These are phyloP conservation scores for Aspidiotus destructor DNA, from an alignment of 2,888 invertebrate genomes.

Conservation along the genomic window DNA sequence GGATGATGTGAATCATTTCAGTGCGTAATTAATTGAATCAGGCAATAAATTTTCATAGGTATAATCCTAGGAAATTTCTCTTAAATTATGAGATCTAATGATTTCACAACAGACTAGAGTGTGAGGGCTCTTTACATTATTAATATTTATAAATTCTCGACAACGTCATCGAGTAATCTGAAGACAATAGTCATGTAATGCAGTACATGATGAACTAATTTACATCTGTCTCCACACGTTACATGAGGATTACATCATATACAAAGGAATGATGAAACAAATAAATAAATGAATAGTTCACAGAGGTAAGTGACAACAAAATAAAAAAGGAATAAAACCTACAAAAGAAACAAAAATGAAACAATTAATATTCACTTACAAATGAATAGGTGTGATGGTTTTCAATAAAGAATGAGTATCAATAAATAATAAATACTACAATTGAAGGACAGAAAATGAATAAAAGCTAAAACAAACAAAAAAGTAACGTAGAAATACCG, in stretches of 20 bases:
- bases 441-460: background rate
- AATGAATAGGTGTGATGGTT: no score
- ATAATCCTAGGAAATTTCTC: background rate
- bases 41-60: no score
- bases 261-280: no score
- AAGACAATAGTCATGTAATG: background rate
- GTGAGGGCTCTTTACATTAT: background rate
- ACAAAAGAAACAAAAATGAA: no score
- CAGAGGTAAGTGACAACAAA: no score
- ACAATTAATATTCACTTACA: no score
- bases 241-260: background rate
- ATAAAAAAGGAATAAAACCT: no score
- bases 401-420: background rate
- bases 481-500: background rate
- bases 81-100: constrained; percentile 29
- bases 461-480: background rate
- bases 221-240: background rate
- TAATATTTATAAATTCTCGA: background rate
- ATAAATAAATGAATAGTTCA: no score
- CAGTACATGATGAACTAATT: background rate
- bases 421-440: background rate
- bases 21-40: no score
- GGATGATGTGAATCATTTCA: no score
- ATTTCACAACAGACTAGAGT: constrained; percentile 30
- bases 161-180: background rate